Conservation (phyloP, 2,888 invertebrate species). For the Hofmannophila pseudospretella region DNA sequence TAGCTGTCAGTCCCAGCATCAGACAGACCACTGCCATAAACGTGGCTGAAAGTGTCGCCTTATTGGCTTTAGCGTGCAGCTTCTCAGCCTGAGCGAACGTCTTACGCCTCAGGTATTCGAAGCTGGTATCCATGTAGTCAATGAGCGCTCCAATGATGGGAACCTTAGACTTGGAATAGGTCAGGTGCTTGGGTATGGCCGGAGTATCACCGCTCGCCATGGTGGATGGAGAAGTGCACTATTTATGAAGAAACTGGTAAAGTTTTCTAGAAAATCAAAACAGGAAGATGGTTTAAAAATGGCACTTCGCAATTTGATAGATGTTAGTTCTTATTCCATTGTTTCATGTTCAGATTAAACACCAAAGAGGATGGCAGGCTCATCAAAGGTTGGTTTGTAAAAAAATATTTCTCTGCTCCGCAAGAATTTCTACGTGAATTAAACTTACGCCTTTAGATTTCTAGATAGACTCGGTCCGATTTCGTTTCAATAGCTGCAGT, state of each 20-base stretch:
- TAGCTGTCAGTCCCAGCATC: constrained; percentile 46
- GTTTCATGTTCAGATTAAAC: too few relatives aligned
- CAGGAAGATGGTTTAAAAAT: background rate
- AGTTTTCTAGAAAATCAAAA: background rate
- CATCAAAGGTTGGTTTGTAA: too few relatives aligned
- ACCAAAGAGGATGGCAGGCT: too few relatives aligned
- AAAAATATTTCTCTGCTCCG: too few relatives aligned
- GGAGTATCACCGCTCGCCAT: constrained; percentile 35
- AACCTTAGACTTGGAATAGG: constrained; percentile 48
- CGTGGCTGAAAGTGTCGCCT: constrained; percentile 39
- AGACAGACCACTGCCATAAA: constrained; percentile 51
- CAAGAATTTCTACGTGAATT: too few relatives aligned
- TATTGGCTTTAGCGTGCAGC: constrained; percentile 35
- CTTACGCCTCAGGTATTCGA: constrained; percentile 41
- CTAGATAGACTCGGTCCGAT: too few relatives aligned
- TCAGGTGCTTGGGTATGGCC: constrained; percentile 37
- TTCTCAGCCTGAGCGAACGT: constrained; percentile 46
- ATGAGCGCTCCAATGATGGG: constrained; percentile 56
- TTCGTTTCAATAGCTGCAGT: too few relatives aligned
- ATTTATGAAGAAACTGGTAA: background rate
- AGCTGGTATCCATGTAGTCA: constrained; percentile 54
- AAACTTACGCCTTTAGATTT: too few relatives aligned
- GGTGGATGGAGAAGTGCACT: constrained; percentile 7
- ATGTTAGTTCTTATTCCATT: background rate
- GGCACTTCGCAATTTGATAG: background rate